Conservation (phyloP, 1,140 invertebrate species). For the Coptotermes formosanus region DNA sequence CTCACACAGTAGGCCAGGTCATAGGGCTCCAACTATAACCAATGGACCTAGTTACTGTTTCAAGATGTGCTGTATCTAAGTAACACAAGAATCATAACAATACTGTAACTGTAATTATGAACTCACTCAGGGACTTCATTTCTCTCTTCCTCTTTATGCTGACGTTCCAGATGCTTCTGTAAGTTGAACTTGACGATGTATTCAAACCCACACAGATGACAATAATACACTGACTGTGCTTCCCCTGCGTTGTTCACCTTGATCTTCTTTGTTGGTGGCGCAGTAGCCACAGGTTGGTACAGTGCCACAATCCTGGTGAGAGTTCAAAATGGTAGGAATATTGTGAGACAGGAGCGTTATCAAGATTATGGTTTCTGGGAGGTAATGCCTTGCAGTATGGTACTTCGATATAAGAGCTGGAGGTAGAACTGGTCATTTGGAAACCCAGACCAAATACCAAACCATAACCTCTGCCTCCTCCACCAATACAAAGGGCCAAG, state of each 20-base stretch:
- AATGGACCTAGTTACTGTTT: too few species aligned
- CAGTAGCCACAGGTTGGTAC: constrained; percentile 53
- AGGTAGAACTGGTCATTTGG: too few species aligned
- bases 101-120: not conserved
- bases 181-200: constrained; percentile 68
- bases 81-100: too few species aligned
- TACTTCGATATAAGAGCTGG: too few species aligned
- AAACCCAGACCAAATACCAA: too few species aligned
- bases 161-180: constrained; percentile 59
- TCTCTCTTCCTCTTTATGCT: constrained; percentile 58
- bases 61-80: too few species aligned
- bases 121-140: constrained; percentile 49
- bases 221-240: constrained; percentile 62
- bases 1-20: too few species aligned
- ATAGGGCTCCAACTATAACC: too few species aligned
- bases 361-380: not conserved
- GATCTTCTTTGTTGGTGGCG: constrained; percentile 59
- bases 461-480: too few species aligned
- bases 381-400: too few species aligned
- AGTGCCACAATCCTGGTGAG: constrained; percentile 50
- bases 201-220: constrained; percentile 65
- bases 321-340: constrained; percentile 4
- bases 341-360: not conserved
- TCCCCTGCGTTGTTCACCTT: constrained; percentile 57
- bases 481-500: too few species aligned